phyloP scores from a whole-genome alignment of 2,888 invertebrate species.

The Diplazon laetatorius region DNA sequence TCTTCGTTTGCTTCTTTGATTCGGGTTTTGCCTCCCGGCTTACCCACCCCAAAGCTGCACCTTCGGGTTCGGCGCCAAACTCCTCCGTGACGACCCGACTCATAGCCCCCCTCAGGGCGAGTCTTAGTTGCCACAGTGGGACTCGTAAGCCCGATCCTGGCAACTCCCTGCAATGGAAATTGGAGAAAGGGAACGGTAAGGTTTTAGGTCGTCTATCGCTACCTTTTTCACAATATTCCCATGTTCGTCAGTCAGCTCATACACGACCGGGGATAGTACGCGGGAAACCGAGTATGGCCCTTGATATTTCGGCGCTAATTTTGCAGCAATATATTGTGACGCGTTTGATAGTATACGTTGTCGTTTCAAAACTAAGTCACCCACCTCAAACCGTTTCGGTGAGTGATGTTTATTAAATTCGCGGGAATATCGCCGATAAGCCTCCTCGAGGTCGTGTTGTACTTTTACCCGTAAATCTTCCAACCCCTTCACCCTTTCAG shows the following conservation, averaged over 20 bases:
- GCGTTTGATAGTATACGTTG: constrained; percentile 18
- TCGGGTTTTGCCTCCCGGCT: no score
- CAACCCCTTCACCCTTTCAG: neutral
- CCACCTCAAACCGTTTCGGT: neutral
- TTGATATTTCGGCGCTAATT: no score
- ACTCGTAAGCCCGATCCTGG: no score
- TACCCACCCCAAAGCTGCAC: no score
- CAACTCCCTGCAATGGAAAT: no score
- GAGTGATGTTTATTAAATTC: constrained; percentile 4
- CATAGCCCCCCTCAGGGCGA: no score
- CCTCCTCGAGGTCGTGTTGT: constrained; percentile 7
- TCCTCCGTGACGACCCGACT: no score
- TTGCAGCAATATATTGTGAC: constrained; percentile 5
- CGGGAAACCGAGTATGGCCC: neutral
- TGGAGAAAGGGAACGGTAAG: neutral
- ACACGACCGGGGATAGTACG: no score
- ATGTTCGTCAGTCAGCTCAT: constrained; percentile 1
- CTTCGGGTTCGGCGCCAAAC: no score
- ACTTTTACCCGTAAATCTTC: neutral
- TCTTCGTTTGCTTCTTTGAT: no score
- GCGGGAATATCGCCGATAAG: neutral
- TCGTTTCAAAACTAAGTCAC: no score
- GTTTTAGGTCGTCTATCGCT: neutral
- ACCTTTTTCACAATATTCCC: neutral
- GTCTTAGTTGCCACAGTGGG: no score